These are phyloP conservation scores for Cygnus atratus DNA, from an alignment of 2,113 vertebrate genomes.

Conservation along the genomic window DNA sequence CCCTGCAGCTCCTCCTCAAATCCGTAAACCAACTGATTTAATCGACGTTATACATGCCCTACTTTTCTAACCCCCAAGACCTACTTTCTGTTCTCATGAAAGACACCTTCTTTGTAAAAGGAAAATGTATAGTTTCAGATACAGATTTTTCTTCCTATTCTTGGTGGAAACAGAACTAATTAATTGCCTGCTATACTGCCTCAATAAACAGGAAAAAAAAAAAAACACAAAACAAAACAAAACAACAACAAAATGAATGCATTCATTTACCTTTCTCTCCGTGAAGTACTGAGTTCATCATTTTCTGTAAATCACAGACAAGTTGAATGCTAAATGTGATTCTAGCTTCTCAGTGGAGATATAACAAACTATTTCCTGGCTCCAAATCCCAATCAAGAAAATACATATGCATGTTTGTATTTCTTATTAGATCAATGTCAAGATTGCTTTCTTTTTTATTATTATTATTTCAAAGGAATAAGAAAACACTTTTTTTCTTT, in stretches of 20 bases:
- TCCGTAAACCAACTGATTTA: no score
- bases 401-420: constrained; percentile 2
- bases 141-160: not conserved
- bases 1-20: not conserved
- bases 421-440: not conserved
- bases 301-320: not conserved
- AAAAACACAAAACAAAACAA: not conserved
- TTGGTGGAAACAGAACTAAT: not conserved
- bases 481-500: not conserved
- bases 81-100: not conserved
- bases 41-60: no score
- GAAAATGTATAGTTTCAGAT: not conserved
- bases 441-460: not conserved
- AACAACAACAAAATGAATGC: not conserved
- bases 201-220: not conserved
- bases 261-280: not conserved
- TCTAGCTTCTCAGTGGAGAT: not conserved
- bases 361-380: not conserved
- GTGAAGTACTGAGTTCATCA: not conserved
- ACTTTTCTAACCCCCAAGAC: not conserved
- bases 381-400: not conserved
- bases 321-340: not conserved
- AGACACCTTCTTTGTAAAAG: not conserved
- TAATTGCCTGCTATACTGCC: not conserved
- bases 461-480: not conserved